Evolutionary conservation across 2,888 invertebrate species (phyloP).

Genomic region (Vandiemenella viatica): DNA sequence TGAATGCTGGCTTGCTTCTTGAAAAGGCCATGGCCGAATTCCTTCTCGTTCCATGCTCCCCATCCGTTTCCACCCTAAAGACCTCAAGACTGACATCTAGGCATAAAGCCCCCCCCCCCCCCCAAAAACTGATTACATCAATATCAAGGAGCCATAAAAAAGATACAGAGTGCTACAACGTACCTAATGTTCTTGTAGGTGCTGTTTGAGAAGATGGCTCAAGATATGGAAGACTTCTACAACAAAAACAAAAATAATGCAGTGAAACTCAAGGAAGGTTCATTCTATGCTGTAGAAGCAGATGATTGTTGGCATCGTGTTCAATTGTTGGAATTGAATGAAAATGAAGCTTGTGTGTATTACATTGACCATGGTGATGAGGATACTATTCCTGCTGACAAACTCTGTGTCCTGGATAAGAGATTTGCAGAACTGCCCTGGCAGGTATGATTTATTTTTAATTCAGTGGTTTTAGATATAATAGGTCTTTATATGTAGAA

Average conservation of each 20-base stretch:
- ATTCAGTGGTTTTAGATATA: not conserved
- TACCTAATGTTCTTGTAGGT: not conserved
- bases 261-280: constrained; percentile 23
- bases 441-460: constrained; percentile 35
- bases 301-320: constrained; percentile 32
- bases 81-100: no score
- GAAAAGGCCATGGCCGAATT: no score
- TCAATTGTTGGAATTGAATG: constrained; percentile 24
- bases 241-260: constrained; percentile 17
- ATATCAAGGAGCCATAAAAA: no score
- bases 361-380: constrained; percentile 59
- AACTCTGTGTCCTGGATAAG: constrained; percentile 43
- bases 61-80: no score
- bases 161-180: no score
- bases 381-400: constrained; percentile 35
- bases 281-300: constrained; percentile 32
- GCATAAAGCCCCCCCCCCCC: no score
- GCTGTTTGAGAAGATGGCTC: constrained; percentile 21
- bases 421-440: constrained; percentile 49
- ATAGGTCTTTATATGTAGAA: no score
- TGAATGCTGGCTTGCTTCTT: no score
- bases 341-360: constrained; percentile 16
- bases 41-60: no score
- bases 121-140: no score
- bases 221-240: constrained; percentile 30